phyloP scores from a whole-genome alignment of 2,797 vertebrate genomes.

The Gobionotothen gibberifrons region DNA sequence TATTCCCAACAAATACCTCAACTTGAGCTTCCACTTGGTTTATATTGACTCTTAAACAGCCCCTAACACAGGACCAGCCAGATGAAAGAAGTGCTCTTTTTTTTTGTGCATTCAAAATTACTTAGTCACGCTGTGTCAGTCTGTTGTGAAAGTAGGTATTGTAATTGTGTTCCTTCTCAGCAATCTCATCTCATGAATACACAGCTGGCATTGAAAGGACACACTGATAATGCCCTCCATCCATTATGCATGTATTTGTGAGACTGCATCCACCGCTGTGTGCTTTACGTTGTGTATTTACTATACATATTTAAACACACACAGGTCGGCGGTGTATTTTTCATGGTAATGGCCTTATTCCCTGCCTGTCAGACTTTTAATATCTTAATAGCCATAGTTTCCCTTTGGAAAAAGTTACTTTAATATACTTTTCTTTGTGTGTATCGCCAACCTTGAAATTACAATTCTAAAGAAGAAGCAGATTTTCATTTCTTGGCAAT shows the following conservation, averaged over 20 bases:
- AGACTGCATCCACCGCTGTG: conserved; percentile 28
- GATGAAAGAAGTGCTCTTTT: conserved; percentile 45
- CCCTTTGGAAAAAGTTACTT: conserved; percentile 13
- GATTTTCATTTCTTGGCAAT: conserved; percentile 11
- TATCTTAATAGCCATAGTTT: conserved; percentile 47
- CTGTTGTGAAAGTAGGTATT: conserved; percentile 37
- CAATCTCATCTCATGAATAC: conserved; percentile 69
- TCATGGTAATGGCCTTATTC: conserved; percentile 49
- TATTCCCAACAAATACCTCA: conserved; percentile 1
- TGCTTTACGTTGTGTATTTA: conserved; percentile 48
- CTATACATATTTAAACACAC: conserved; percentile 54
- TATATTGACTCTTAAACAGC: conserved; percentile 23
- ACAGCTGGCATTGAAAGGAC: conserved; percentile 59
- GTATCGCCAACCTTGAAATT: not conserved
- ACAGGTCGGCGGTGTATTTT: conserved; percentile 36
- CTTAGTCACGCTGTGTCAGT: conserved; percentile 24
- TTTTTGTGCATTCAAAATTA: conserved; percentile 42
- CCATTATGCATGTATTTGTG: conserved; percentile 69
- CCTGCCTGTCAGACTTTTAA: conserved; percentile 46
- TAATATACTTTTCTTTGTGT: too few relatives aligned
- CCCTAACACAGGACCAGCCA: conserved; percentile 17
- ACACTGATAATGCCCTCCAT: conserved; percentile 60
- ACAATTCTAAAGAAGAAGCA: not conserved
- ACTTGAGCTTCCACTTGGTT: conserved; percentile 1
- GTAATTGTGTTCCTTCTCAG: conserved; percentile 51